These are phyloP conservation scores for Phyllotreta cruciferae DNA, from an alignment of 2,888 invertebrate species.

Conservation along the genomic window DNA sequence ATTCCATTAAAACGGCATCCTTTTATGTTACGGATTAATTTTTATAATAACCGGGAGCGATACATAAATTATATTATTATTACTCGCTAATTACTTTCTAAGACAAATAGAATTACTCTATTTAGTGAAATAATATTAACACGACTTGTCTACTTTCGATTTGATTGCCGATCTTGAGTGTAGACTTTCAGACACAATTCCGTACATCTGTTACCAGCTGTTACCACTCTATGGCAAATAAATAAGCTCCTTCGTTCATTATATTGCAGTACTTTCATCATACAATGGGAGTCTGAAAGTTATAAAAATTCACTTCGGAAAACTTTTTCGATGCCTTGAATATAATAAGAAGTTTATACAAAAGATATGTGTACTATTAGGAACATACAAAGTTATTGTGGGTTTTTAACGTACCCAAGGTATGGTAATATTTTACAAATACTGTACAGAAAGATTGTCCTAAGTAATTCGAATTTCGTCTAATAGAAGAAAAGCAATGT, in stretches of 20 bases:
- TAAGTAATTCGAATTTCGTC: not conserved
- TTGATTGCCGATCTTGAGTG: constrained; percentile 37
- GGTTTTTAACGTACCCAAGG: no score
- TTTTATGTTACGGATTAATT: no score
- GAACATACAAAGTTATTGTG: no score
- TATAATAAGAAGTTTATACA: no score
- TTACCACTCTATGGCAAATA: constrained; percentile 53
- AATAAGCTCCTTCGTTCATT: constrained; percentile 54
- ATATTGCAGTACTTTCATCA: constrained; percentile 44
- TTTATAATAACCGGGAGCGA: no score
- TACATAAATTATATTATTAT: no score
- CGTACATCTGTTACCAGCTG: constrained; percentile 53
- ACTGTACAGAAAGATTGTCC: no score
- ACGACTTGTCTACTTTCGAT: not conserved
- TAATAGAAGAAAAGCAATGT: not conserved
- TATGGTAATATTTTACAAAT: no score
- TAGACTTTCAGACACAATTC: constrained; percentile 50
- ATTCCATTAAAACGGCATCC: no score
- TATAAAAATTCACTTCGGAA: constrained; percentile 13
- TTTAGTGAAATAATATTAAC: not conserved
- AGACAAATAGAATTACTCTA: not conserved
- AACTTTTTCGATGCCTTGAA: constrained; percentile 1
- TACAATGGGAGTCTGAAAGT: constrained; percentile 8
- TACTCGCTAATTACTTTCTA: no score
- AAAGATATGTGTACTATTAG: no score